Evolutionary conservation across 2,797 vertebrate genomes (phyloP).

Genomic region (Chelon labrosus): DNA sequence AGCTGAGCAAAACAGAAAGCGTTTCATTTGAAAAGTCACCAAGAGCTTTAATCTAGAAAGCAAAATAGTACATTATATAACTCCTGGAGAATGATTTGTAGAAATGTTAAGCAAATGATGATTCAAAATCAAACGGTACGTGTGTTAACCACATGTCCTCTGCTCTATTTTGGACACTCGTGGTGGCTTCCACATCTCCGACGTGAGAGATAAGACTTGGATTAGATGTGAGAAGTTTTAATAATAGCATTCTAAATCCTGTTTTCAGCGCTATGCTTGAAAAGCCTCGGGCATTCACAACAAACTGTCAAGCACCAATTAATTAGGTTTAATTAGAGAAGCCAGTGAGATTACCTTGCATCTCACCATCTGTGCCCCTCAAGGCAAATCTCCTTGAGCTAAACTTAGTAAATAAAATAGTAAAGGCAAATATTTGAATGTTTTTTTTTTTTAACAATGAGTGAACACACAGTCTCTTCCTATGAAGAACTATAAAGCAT

Average conservation of each 20-base stretch:
- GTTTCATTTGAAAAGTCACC: not conserved
- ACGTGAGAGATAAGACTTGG: constrained; percentile 43
- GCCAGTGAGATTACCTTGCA: constrained; percentile 57
- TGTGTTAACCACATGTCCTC: not conserved
- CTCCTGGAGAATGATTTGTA: not conserved
- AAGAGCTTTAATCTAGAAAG: not conserved
- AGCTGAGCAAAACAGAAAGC: not conserved
- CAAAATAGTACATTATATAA: not conserved
- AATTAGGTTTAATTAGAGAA: constrained; percentile 79
- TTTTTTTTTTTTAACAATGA: constrained; percentile 1
- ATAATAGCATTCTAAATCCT: constrained; percentile 55
- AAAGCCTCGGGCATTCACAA: constrained; percentile 57
- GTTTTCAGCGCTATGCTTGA: constrained; percentile 60
- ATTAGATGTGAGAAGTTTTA: constrained; percentile 58
- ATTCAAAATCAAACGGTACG: not conserved
- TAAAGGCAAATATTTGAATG: constrained; percentile 54
- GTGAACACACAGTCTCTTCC: too few relatives aligned
- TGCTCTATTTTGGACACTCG: constrained; percentile 23
- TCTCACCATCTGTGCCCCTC: constrained; percentile 73
- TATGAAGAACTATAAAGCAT: constrained; percentile 13
- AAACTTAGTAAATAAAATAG: constrained; percentile 36
- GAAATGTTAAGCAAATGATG: not conserved
- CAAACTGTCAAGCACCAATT: constrained; percentile 74
- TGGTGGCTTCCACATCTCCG: constrained; percentile 30
- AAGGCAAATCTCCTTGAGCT: constrained; percentile 51